Base-by-base conservation (phyloP, 2,888 invertebrate genomes). In the Pandemis heparana region DNA sequence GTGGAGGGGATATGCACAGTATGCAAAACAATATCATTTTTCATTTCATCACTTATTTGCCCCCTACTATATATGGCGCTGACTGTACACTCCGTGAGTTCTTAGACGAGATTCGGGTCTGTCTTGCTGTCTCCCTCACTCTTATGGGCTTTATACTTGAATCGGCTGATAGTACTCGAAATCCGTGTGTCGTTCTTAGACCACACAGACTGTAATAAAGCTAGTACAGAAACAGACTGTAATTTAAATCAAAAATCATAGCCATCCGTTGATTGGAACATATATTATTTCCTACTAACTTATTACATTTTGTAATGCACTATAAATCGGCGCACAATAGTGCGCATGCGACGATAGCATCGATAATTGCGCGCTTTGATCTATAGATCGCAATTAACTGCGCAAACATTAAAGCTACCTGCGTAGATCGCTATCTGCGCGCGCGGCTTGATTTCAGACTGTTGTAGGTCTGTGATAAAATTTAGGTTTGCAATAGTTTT, bases 301-400 rank as follows among this genome's bases (percentile, higher is more conserved):
- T 14, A 63, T 14, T 39, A 43, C 62, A 64, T 32, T 14, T 63
- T 70, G 77, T 76, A 80, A 81, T 77, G 71, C 67, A 69, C 77
- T 32, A 76, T 77, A 79, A 80, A 81, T 82, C 79, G 77, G 69
- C 16, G 68, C 43, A 79, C 82, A 79, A 81, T 80, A 80, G 79
- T 77, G 81, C 67, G 23, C 76, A 60, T 75, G 75, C 76, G 71
- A 78, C 64, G 81, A 83, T 83, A 79, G 77, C 78, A 81, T 82
- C 80, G 81, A 83, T 81, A 83, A 82, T 83, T 79, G 79, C 78
- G 68, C 75, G 74, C 41, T 68, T 74, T 66, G 66, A 76, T 75
- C 69, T 70, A 66, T 75, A 61, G 70, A 23, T 46, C 69, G 71
- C 68, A 79, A 77, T 79, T 79, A 84, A 73, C 74, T 75, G 77